Conservation (phyloP, 2,113 vertebrate genomes). For the Empidonax traillii region DNA sequence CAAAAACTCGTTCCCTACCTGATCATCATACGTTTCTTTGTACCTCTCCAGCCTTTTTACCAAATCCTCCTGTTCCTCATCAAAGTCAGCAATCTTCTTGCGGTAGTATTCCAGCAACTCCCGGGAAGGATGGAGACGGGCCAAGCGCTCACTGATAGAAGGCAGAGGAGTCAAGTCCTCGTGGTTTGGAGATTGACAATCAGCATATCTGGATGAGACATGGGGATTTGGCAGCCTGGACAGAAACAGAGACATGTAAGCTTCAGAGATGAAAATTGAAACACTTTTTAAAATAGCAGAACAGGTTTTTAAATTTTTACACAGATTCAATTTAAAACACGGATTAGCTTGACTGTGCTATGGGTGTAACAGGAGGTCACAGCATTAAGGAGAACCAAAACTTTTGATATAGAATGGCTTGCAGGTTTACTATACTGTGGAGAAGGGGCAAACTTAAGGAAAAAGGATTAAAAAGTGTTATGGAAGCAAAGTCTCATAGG, state of each 20-base stretch:
- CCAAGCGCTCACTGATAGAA: conserved; percentile 82
- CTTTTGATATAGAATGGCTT: not conserved
- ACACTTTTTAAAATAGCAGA: not conserved
- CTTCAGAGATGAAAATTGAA: not conserved
- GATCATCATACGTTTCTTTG: conserved; percentile 80
- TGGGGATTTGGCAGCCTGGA: not conserved
- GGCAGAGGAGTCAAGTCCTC: conserved; percentile 80
- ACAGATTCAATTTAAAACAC: not conserved
- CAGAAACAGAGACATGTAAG: not conserved
- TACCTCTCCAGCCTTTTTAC: conserved; percentile 86
- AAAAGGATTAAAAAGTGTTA: not conserved
- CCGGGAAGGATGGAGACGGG: conserved; percentile 82
- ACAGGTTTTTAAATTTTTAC: not conserved
- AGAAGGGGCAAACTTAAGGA: rapidly evolving
- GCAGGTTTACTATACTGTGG: not conserved
- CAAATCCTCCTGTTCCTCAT: conserved; percentile 88
- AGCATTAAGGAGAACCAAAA: not conserved
- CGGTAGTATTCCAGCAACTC: conserved; percentile 93
- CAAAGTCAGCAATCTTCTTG: conserved; percentile 87
- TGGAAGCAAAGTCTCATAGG: not conserved
- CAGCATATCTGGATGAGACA: not conserved
- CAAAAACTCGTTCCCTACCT: conserved; percentile 62
- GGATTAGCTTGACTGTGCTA: not conserved
- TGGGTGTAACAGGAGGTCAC: rapidly evolving
- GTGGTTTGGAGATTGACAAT: not conserved